Percentiles rank a stretch among this genome's conserved stretches.
Conservation (phyloP, 2,797 vertebrate species). For the Ctenosaura bakeri region DNA sequence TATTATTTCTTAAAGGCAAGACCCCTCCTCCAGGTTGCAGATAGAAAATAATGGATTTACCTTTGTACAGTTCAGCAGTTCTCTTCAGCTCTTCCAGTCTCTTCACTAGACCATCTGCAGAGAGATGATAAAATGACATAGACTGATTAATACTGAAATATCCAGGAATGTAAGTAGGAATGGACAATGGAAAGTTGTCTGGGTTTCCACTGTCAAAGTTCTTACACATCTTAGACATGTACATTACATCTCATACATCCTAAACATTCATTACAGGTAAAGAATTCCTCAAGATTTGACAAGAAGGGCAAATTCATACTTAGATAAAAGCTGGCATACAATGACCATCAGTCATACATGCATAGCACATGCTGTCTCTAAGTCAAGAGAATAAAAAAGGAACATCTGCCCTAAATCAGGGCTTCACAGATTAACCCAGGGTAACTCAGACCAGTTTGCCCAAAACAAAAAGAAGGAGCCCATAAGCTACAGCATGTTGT, state of each 20-base stretch:
- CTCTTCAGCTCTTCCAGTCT: slow-evolving; percentile 96
- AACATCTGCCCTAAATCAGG: background rate
- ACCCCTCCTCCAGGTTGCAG: background rate
- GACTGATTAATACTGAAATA: background rate
- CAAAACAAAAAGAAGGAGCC: background rate
- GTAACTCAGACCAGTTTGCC: background rate
- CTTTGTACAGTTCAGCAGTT: slow-evolving; percentile 97
- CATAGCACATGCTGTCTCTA: background rate
- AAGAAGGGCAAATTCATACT: background rate
- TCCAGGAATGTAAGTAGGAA: background rate
- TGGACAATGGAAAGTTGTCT: slow-evolving; percentile 4
- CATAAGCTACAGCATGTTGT: background rate
- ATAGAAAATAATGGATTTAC: slow-evolving; percentile 71
- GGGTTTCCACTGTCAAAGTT: background rate
- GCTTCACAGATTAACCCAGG: background rate
- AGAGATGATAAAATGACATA: slow-evolving; percentile 23
- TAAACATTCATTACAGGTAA: background rate
- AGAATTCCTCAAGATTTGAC: background rate
- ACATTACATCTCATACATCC: background rate
- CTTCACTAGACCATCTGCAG: slow-evolving; percentile 94
- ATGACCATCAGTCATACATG: background rate
- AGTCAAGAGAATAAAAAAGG: background rate
- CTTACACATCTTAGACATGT: background rate
- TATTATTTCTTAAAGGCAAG: background rate
- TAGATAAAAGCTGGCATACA: background rate